Base-by-base conservation (phyloP, 2,888 invertebrate species). In the Philereme transversata region DNA sequence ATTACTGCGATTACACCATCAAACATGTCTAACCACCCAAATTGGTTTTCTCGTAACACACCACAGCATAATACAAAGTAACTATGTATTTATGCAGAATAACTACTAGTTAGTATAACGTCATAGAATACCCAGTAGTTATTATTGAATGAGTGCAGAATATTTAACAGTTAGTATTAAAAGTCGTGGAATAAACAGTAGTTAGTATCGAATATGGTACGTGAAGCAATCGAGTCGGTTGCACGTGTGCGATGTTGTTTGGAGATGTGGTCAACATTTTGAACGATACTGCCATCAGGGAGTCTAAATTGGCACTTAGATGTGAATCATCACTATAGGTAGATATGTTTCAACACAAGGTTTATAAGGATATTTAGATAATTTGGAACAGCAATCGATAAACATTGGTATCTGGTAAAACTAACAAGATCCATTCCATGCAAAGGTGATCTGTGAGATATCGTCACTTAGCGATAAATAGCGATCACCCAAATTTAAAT, bases 171-270 rank as follows among this genome's bases (percentile, higher is more conserved):
- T 38, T 38, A 38, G 43, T 43, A 8, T n/a, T 22, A 22, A 4
- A 45, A 45, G 10, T 6, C 22, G 5, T 10, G 52, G 49, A 38
- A 33, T 45, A 54, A 40, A 11, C 38, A 48, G 46, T 34, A 54
- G 54, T 50, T 53, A 40, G 9, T 58, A 55, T 47, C 10, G 47
- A 44, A 51, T 50, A 50, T 50, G 49, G 54, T 46, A 34, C 41
- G 60, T 63, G 59, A 49, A 57, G 63, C 56, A 63, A 63, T 60
- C 58, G 38, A 52, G 55, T 22, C 53, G 43, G 44, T 53, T 56
- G 51, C 58, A 58, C 51, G 62, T 51, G 58, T 63, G 59, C 63
- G 56, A 60, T 59, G 51, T 58, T 58, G 59, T 55, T 58, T 51
- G 59, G 49, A 63, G 59, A 50, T 41, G 56, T 50, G 2, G 46